Conservation (phyloP, 2,797 vertebrate species). For the Sparidentex hasta region DNA sequence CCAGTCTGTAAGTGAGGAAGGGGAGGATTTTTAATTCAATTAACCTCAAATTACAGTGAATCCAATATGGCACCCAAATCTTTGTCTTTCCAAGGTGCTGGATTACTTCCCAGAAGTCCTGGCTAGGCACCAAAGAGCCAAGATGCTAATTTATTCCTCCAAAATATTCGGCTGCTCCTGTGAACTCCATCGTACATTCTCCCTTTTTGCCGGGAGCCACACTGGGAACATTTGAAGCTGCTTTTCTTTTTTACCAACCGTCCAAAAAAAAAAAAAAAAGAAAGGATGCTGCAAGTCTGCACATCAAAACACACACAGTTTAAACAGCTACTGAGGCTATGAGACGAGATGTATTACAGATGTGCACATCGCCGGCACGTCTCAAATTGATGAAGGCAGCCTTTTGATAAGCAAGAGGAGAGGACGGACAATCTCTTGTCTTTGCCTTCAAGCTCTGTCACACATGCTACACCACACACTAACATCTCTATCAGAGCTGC, state of each 20-base stretch:
- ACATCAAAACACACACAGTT: conserved; percentile 40
- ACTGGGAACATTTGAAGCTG: conserved; percentile 48
- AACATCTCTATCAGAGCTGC: background rate
- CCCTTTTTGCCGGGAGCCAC: conserved; percentile 10
- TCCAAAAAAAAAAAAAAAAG: conserved; percentile 19
- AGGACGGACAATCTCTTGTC: conserved; percentile 36
- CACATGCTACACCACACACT: background rate
- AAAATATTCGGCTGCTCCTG: conserved; percentile 59
- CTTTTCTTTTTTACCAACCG: conserved; percentile 2
- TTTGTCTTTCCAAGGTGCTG: conserved; percentile 63
- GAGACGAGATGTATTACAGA: conserved; percentile 52
- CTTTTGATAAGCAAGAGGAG: conserved; percentile 45
- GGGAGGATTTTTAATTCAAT: conserved; percentile 66
- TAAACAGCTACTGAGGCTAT: conserved; percentile 40
- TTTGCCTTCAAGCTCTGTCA: conserved; percentile 32
- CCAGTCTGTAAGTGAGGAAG: background rate
- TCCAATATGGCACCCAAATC: conserved; percentile 64
- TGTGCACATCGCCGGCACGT: conserved; percentile 27
- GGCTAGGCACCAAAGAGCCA: conserved; percentile 60
- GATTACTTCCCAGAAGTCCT: conserved; percentile 73
- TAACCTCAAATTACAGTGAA: conserved; percentile 75
- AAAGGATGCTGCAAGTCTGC: conserved; percentile 12
- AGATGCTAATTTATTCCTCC: conserved; percentile 69
- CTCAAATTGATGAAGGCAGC: conserved; percentile 51
- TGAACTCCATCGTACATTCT: conserved; percentile 54